phyloP scores from a whole-genome alignment of 2,888 invertebrate genomes.

The Smittia aterrima region DNA sequence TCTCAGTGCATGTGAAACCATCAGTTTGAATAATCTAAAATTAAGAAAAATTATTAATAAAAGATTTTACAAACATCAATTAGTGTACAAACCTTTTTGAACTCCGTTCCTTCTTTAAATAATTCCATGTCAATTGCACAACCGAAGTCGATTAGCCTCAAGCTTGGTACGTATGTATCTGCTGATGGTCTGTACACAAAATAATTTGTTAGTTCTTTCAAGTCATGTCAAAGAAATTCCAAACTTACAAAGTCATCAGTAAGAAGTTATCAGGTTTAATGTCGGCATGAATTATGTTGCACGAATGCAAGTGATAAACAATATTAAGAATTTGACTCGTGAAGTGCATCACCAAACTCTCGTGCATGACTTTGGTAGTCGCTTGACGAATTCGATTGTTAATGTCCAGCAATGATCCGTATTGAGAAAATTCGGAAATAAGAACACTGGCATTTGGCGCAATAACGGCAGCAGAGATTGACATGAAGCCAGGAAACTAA shows the following conservation, averaged over 20 bases:
- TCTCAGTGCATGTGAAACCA: conserved; percentile 85
- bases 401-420: conserved; percentile 81
- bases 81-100: conserved; percentile 58
- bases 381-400: conserved; percentile 72
- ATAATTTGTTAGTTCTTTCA: conserved; percentile 21
- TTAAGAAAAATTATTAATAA: neutral
- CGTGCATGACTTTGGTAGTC: conserved; percentile 71
- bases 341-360: conserved; percentile 74
- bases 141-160: conserved; percentile 92
- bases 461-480: conserved; percentile 73
- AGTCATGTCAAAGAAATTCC: neutral
- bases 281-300: conserved; percentile 90
- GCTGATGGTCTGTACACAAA: conserved; percentile 59
- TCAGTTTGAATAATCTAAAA: conserved; percentile 70
- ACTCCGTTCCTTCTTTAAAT: conserved; percentile 76
- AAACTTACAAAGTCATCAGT: conserved; percentile 70
- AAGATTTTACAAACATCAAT: neutral
- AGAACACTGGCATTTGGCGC: conserved; percentile 82
- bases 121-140: conserved; percentile 92
- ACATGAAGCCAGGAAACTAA: conserved; percentile 73
- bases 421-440: conserved; percentile 77
- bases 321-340: conserved; percentile 83
- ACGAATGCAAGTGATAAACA: conserved; percentile 79
- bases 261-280: conserved; percentile 96
- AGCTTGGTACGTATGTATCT: conserved; percentile 65